Evolutionary conservation across 2,113 vertebrate species (phyloP).

Genomic region (Crotalus tigris): DNA sequence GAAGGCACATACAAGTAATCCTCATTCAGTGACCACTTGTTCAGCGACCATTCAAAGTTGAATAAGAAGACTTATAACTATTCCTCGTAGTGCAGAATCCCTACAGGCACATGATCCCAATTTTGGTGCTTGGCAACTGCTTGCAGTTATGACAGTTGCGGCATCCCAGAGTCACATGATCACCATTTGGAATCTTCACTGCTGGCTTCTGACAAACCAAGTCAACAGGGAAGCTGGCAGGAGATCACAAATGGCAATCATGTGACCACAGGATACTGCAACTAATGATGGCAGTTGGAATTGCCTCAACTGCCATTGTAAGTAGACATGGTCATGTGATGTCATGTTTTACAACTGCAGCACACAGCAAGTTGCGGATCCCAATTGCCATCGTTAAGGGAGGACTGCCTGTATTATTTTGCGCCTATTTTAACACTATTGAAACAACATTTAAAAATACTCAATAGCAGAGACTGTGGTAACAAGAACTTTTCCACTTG

Average conservation of each 20-base stretch:
- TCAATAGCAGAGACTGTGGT: too few relatives aligned
- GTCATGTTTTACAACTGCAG: not conserved
- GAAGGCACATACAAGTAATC: not conserved
- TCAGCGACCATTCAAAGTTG: not conserved
- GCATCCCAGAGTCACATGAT: not conserved
- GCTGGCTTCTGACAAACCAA: not conserved
- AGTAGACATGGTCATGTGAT: not conserved
- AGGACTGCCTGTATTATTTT: not conserved
- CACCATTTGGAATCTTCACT: not conserved
- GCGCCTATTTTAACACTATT: not conserved
- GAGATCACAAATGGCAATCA: not conserved
- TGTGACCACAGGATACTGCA: not conserved
- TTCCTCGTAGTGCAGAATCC: not conserved
- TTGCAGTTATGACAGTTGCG: not conserved
- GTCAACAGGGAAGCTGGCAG: not conserved
- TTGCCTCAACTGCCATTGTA: not conserved
- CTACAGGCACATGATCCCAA: not conserved
- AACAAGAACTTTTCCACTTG: not conserved
- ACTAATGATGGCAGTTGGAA: not conserved
- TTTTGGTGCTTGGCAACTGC: not conserved
- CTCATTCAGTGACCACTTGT: not conserved
- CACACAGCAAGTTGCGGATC: not conserved
- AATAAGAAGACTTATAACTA: not conserved
- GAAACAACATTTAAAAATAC: not conserved
- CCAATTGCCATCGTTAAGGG: not conserved